Conservation (phyloP, 2,113 vertebrate genomes). For the Aldabrachelys gigantea region DNA sequence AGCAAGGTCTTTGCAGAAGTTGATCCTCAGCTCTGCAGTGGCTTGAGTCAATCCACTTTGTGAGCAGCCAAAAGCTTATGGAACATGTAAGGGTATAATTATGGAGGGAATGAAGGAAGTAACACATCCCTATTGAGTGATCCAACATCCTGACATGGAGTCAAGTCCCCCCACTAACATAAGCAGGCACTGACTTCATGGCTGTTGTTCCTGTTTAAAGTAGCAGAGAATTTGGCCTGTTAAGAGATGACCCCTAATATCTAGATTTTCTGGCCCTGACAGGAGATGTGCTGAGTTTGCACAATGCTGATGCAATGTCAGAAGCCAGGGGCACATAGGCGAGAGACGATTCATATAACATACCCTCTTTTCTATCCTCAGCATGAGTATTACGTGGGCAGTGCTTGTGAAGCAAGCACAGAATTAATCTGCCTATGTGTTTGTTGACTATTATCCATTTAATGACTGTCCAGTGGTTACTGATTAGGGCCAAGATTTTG, state of each 20-base stretch:
- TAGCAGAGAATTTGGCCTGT: slow-evolving; percentile 41
- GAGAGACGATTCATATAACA: slow-evolving; percentile 26
- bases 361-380: slow-evolving; percentile 11
- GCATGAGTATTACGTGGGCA: slow-evolving; percentile 29
- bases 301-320: neutral
- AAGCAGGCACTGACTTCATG: slow-evolving; percentile 27
- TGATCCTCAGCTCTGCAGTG: neutral
- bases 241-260: slow-evolving; percentile 13
- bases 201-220: slow-evolving; percentile 36
- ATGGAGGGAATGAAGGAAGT: slow-evolving; percentile 23
- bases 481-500: neutral
- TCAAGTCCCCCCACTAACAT: slow-evolving; percentile 23
- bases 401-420: slow-evolving; percentile 6
- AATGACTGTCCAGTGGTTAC: neutral
- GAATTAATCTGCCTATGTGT: neutral
- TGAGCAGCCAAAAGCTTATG: neutral
- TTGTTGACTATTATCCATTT: neutral
- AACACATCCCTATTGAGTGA: slow-evolving; percentile 20
- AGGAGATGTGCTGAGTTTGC: slow-evolving; percentile 56
- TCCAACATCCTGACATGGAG: neutral
- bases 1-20: neutral
- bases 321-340: slow-evolving; percentile 11
- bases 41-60: neutral
- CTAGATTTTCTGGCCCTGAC: neutral
- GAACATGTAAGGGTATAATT: slow-evolving; percentile 1